Percentiles rank a stretch among this genome's conserved stretches.
These are phyloP conservation scores for Brachystomella parvula DNA, from an alignment of 1,140 invertebrate genomes.

Conservation along the genomic window DNA sequence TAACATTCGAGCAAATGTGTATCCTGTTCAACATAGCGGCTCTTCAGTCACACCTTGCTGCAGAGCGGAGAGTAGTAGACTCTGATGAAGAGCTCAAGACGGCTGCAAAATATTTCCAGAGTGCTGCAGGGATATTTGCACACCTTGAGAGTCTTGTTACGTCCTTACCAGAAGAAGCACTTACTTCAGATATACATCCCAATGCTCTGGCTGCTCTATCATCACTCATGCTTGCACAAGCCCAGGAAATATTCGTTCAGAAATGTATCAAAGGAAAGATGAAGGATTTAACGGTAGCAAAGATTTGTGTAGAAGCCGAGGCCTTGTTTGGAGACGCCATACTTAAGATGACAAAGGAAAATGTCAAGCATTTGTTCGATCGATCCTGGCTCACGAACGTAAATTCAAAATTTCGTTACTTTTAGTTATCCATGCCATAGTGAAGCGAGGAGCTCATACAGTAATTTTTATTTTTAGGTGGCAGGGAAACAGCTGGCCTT, in stretches of 20 bases:
- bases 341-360: slow-evolving; percentile 79
- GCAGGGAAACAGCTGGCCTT: slow-evolving; percentile 79
- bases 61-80: slow-evolving; percentile 65
- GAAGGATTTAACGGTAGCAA: slow-evolving; percentile 69
- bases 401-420: slow-evolving; percentile 35
- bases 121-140: slow-evolving; percentile 82
- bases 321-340: slow-evolving; percentile 86
- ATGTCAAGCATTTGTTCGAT: slow-evolving; percentile 74
- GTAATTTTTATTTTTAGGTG: slow-evolving; percentile 48
- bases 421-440: too few relatives aligned
- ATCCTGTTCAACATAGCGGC: slow-evolving; percentile 96
- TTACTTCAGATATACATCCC: slow-evolving; percentile 84
- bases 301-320: slow-evolving; percentile 82
- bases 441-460: too few relatives aligned
- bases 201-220: slow-evolving; percentile 79
- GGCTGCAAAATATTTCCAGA: slow-evolving; percentile 90
- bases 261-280: slow-evolving; percentile 84
- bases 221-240: slow-evolving; percentile 90
- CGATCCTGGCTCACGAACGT: slow-evolving; percentile 73
- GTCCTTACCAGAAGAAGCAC: slow-evolving; percentile 78
- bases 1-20: slow-evolving; percentile 87
- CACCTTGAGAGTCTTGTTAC: slow-evolving; percentile 76
- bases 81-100: slow-evolving; percentile 89
- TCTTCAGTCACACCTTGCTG: slow-evolving; percentile 79
- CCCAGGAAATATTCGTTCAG: slow-evolving; percentile 91